Evolutionary conservation across 2,888 invertebrate species (phyloP).

Genomic region (Noctua pronuba): DNA sequence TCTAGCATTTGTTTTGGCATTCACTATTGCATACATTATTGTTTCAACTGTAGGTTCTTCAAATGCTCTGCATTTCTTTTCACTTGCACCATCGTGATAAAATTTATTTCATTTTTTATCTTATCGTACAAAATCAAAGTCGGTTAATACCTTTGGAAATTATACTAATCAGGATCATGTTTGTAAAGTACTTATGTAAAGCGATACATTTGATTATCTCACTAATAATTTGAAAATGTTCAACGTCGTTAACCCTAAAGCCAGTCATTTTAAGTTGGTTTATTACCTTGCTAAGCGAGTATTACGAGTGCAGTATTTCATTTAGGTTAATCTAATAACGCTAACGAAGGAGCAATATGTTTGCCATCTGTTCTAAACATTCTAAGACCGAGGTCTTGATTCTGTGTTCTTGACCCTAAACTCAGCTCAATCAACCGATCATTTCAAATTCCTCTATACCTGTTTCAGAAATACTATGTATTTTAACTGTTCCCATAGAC

Average conservation of each 20-base stretch:
- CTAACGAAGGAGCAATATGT: constrained; percentile 5
- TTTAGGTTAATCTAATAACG: constrained; percentile 19
- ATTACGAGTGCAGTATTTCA: constrained; percentile 28
- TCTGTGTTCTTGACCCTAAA: constrained; percentile 22
- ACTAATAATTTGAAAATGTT: constrained; percentile 42
- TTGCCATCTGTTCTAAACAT: constrained; percentile 25
- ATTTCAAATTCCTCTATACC: constrained; percentile 19
- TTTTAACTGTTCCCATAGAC: not conserved
- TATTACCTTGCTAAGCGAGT: constrained; percentile 21
- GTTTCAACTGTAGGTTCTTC: not conserved
- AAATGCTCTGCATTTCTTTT: not conserved
- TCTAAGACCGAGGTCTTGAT: constrained; percentile 13
- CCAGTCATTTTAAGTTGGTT: constrained; percentile 27
- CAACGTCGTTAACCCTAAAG: constrained; percentile 58
- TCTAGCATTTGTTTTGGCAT: constrained; percentile 24
- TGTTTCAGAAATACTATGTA: constrained; percentile 3
- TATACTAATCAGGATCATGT: constrained; percentile 15
- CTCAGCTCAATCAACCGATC: not conserved
- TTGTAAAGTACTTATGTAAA: constrained; percentile 32
- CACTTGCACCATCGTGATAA: not conserved
- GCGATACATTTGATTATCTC: constrained; percentile 31
- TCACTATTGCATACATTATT: constrained; percentile 6
- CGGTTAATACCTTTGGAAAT: constrained; percentile 9
- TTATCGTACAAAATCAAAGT: constrained; percentile 8
- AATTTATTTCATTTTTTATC: not conserved